Percentiles rank a stretch among this genome's conserved stretches.
These are phyloP conservation scores for Eupristina koningsbergeri DNA, from an alignment of 1,140 invertebrate species.

Conservation along the genomic window DNA sequence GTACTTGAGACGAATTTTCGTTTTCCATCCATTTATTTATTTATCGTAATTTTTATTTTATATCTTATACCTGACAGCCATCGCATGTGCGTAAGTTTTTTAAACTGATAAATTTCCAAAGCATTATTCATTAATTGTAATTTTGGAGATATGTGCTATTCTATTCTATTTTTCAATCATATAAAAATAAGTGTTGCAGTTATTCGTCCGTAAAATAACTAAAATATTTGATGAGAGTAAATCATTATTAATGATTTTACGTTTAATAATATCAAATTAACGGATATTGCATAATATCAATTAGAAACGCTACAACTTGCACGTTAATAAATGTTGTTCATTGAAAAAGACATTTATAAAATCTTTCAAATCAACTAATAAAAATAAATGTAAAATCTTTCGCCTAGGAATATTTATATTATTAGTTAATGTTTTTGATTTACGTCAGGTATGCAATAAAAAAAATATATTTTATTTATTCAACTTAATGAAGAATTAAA, in stretches of 20 bases:
- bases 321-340: background rate
- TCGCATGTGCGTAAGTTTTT: too few relatives aligned
- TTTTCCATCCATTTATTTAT: background rate
- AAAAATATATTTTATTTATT: background rate
- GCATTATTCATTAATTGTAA: too few relatives aligned
- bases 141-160: too few relatives aligned
- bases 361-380: background rate
- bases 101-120: too few relatives aligned
- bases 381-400: background rate
- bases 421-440: background rate
- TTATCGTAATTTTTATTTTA: background rate
- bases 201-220: too few relatives aligned
- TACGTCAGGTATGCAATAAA: background rate
- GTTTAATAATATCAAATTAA: too few relatives aligned
- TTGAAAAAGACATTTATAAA: background rate
- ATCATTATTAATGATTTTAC: too few relatives aligned
- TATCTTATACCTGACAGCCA: background rate
- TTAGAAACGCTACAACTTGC: background rate
- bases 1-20: background rate
- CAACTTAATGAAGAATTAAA: background rate
- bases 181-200: too few relatives aligned
- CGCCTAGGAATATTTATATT: background rate
- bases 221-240: too few relatives aligned
- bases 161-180: too few relatives aligned
- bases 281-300: too few relatives aligned